Evolutionary conservation across 2,113 vertebrate genomes (phyloP).

Genomic region (Vidua macroura): DNA sequence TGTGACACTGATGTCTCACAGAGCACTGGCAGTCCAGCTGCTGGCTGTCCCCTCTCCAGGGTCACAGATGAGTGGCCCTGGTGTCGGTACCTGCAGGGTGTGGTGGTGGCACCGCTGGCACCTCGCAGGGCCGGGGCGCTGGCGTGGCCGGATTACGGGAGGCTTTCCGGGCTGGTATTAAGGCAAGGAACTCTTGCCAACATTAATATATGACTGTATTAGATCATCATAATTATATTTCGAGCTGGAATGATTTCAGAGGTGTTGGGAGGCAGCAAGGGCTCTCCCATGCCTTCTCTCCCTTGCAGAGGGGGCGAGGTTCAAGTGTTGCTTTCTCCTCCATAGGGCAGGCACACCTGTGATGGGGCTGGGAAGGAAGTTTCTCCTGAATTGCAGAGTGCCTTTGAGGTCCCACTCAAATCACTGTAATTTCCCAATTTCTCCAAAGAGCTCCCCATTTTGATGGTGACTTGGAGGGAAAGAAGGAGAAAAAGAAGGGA

Average conservation of each 20-base stretch:
- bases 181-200: not conserved
- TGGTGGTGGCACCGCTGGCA: not conserved
- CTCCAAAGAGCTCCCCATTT: not conserved
- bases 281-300: constrained; percentile 8
- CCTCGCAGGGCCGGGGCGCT: too few relatives aligned
- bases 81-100: accelerated
- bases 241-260: not conserved
- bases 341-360: not conserved
- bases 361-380: not conserved
- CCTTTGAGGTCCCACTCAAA: not conserved
- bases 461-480: not conserved
- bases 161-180: not conserved
- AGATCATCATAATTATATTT: constrained; percentile 32
- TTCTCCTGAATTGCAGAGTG: constrained; percentile 28
- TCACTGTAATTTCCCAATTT: not conserved
- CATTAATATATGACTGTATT: constrained; percentile 34
- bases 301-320: not conserved
- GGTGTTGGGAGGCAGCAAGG: not conserved
- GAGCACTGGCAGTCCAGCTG: accelerated
- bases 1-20: too few relatives aligned
- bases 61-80: accelerated
- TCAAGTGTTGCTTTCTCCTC: constrained; percentile 4
- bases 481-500: not conserved
- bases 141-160: not conserved
- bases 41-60: not conserved